Percentiles rank a stretch among this genome's conserved stretches.
Evolutionary conservation across 2,113 vertebrate species (phyloP).

Genomic region (Charina bottae): DNA sequence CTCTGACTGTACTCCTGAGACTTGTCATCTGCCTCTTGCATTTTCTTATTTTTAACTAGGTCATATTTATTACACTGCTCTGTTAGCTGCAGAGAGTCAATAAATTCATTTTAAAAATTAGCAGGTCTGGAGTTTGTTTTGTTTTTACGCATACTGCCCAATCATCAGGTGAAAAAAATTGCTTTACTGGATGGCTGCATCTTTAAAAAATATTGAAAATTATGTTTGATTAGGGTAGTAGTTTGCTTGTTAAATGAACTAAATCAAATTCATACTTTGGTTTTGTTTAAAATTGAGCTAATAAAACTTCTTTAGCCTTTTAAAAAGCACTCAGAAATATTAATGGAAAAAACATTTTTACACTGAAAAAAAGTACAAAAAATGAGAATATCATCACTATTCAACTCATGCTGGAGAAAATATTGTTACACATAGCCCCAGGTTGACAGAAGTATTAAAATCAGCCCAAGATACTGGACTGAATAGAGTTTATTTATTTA

Average conservation of each 20-base stretch:
- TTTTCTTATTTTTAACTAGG: neutral
- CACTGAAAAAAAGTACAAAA: neutral
- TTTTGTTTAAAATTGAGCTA: neutral
- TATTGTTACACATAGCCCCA: neutral
- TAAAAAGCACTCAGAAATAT: slow-evolving; percentile 13
- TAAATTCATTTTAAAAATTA: neutral
- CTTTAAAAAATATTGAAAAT: neutral
- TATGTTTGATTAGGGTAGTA: neutral
- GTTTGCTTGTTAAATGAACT: slow-evolving; percentile 1
- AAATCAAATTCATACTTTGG: slow-evolving; percentile 4
- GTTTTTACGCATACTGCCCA: neutral
- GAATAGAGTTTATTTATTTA: too few relatives aligned
- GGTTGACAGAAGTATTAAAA: neutral
- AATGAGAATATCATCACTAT: neutral
- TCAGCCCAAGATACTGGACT: neutral
- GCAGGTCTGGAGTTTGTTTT: neutral
- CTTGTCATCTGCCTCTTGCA: neutral
- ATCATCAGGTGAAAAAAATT: neutral
- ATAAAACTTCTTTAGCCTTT: slow-evolving; percentile 1
- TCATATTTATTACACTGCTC: neutral
- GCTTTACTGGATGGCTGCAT: neutral
- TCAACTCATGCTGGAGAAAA: neutral
- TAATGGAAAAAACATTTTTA: slow-evolving; percentile 10
- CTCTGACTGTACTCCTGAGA: neutral
- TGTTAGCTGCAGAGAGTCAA: neutral